phyloP scores from a whole-genome alignment of 2,888 invertebrate species.

The Drosophila mayaguana region DNA sequence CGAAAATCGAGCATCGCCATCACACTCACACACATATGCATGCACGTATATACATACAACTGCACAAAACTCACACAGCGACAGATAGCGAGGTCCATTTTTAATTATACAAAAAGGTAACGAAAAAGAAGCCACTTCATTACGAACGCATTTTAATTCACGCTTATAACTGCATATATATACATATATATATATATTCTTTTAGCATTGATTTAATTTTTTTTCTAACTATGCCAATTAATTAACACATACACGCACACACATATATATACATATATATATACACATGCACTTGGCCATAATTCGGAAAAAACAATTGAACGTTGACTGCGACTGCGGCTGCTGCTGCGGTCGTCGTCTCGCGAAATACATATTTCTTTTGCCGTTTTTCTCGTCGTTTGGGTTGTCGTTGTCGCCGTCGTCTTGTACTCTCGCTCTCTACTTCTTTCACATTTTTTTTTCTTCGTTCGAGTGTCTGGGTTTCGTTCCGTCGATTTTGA shows the following conservation, averaged over 20 bases:
- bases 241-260: slow-evolving; percentile 61
- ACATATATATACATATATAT: slow-evolving; percentile 41
- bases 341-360: slow-evolving; percentile 69
- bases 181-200: background rate
- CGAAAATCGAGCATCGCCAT: slow-evolving; percentile 65
- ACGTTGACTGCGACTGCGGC: slow-evolving; percentile 67
- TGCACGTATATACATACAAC: slow-evolving; percentile 38
- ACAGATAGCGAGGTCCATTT: slow-evolving; percentile 64
- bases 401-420: slow-evolving; percentile 65
- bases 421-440: slow-evolving; percentile 66
- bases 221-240: slow-evolving; percentile 59
- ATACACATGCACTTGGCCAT: slow-evolving; percentile 68
- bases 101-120: slow-evolving; percentile 67
- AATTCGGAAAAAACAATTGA: slow-evolving; percentile 76
- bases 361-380: slow-evolving; percentile 83
- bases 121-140: slow-evolving; percentile 41
- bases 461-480: slow-evolving; percentile 69
- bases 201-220: slow-evolving; percentile 37
- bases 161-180: slow-evolving; percentile 10
- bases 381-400: slow-evolving; percentile 79
- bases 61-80: slow-evolving; percentile 47
- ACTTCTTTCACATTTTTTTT: slow-evolving; percentile 80
- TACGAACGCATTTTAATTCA: slow-evolving; percentile 24
- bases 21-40: slow-evolving; percentile 36
- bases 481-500: slow-evolving; percentile 67